phyloP scores from a whole-genome alignment of 2,797 vertebrate genomes.

The Lepus oiostolus region DNA sequence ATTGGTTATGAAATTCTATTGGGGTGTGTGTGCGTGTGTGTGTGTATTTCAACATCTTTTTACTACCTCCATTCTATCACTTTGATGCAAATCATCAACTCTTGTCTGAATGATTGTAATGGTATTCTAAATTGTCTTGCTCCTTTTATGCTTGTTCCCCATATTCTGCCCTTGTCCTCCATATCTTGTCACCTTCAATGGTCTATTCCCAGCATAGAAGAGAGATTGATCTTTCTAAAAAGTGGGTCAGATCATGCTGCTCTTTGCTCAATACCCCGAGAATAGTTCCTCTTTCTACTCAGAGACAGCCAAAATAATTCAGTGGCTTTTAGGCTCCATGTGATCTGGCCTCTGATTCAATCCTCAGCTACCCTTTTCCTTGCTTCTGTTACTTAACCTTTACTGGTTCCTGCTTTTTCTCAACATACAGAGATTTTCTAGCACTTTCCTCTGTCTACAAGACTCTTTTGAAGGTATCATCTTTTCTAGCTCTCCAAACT shows the following conservation, averaged over 20 bases:
- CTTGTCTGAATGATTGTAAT: background rate
- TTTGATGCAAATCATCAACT: background rate
- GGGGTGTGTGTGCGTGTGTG: background rate
- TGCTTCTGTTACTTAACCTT: background rate
- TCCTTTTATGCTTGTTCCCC: background rate
- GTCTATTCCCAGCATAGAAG: background rate
- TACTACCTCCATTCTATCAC: background rate
- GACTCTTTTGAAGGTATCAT: background rate
- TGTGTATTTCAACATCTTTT: background rate
- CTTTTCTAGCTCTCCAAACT: background rate
- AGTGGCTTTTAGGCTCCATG: background rate
- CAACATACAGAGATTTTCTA: background rate
- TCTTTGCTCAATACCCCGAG: background rate
- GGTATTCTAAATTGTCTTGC: background rate
- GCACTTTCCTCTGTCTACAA: background rate
- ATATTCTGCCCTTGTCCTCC: background rate
- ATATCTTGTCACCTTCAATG: background rate
- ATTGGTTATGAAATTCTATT: background rate
- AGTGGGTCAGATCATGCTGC: conserved; percentile 6
- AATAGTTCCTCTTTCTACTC: background rate
- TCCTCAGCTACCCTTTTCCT: background rate
- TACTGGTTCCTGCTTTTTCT: background rate
- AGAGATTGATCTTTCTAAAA: background rate
- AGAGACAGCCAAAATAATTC: conserved; percentile 30
- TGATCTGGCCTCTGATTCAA: background rate